phyloP scores from a whole-genome alignment of 2,113 vertebrate genomes.

The Hassar affinis region DNA sequence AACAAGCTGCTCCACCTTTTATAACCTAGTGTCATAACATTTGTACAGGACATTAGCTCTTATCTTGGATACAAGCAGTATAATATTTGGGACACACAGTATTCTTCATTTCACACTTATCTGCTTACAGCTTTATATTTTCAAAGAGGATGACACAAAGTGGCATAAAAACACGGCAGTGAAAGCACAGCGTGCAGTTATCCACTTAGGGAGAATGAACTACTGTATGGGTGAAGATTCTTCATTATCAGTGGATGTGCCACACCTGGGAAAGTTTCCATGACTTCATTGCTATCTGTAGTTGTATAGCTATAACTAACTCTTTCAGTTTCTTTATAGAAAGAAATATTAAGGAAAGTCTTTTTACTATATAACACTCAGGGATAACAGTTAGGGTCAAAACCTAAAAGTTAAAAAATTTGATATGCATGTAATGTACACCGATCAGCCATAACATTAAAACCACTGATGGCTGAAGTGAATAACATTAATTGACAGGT shows the following conservation, averaged over 20 bases:
- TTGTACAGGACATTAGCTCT: neutral
- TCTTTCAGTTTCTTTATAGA: too few species aligned
- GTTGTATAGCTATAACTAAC: neutral
- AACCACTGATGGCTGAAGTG: too few species aligned
- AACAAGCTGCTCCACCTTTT: neutral
- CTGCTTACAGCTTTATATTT: neutral
- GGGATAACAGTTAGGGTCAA: too few species aligned
- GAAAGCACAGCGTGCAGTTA: neutral
- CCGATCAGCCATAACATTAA: too few species aligned
- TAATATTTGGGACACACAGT: neutral
- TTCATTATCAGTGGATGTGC: neutral
- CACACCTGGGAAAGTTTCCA: neutral
- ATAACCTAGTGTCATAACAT: neutral
- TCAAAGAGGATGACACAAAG: neutral
- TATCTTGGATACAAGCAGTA: neutral
- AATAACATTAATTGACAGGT: too few species aligned
- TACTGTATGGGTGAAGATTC: neutral
- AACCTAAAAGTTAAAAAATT: too few species aligned
- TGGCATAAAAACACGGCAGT: neutral
- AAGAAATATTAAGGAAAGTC: too few species aligned
- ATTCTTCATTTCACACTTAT: neutral
- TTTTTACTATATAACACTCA: neutral
- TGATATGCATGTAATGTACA: too few species aligned
- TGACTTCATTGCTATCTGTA: neutral
- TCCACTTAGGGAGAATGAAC: neutral